phyloP scores from a whole-genome alignment of 2,113 vertebrate genomes.

The Phoxinus phoxinus region DNA sequence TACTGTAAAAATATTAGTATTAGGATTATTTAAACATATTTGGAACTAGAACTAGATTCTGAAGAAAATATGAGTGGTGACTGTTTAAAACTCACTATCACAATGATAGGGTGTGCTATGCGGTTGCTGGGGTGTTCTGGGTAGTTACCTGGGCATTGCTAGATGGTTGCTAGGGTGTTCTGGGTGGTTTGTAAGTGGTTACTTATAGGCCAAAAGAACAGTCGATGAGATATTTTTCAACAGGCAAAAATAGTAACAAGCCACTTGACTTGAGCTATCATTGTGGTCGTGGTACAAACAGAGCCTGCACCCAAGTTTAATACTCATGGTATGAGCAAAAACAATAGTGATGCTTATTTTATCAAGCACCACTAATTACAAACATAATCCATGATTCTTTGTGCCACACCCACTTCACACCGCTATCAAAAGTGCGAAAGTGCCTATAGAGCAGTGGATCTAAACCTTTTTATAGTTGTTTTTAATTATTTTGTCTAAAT shows the following conservation, averaged over 20 bases:
- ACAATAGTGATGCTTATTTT: not conserved
- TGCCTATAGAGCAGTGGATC: not conserved
- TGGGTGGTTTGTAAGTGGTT: not conserved
- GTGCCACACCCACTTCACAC: not conserved
- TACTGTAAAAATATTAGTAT: not conserved
- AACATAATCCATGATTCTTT: not conserved
- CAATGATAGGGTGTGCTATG: not conserved
- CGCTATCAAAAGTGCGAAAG: not conserved
- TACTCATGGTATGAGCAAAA: not conserved
- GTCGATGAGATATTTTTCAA: not conserved
- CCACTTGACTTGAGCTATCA: not conserved
- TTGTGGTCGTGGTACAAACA: not conserved
- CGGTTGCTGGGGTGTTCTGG: not conserved
- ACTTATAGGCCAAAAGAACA: not conserved
- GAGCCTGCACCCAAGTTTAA: not conserved
- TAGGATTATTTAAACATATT: constrained; percentile 9
- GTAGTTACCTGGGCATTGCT: too few species aligned
- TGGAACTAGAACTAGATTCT: not conserved
- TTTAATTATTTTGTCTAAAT: too few species aligned
- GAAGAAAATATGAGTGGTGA: not conserved
- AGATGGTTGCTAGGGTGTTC: not conserved
- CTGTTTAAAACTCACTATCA: not conserved
- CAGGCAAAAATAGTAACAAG: not conserved
- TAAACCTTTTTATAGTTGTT: too few species aligned
- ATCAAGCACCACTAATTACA: not conserved